Percentiles rank a stretch among this genome's conserved stretches.
phyloP scores from a whole-genome alignment of 1,140 invertebrate genomes.

The Brachionus rubens region DNA sequence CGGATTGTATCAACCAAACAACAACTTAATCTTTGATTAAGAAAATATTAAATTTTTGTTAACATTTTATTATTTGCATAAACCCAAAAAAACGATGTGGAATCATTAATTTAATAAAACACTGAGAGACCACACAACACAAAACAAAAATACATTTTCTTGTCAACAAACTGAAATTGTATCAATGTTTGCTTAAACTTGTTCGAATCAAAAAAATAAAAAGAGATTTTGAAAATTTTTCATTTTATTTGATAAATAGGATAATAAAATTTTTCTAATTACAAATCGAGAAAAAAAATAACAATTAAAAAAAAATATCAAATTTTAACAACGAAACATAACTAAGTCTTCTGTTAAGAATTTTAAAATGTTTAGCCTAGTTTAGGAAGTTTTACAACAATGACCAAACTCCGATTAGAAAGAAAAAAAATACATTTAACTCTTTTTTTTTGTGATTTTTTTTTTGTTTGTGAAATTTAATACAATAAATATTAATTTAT shows the following conservation, averaged over 20 bases:
- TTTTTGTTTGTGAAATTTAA: too few relatives aligned
- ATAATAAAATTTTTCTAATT: slow-evolving; percentile 31
- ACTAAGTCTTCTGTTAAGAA: slow-evolving; percentile 32
- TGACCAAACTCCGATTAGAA: not conserved
- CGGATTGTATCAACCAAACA: too few relatives aligned
- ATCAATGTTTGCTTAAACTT: slow-evolving; percentile 33
- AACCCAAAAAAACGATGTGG: too few relatives aligned
- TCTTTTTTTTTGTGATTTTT: too few relatives aligned
- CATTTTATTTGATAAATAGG: slow-evolving; percentile 36
- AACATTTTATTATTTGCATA: too few relatives aligned
- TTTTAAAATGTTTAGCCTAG: slow-evolving; percentile 34
- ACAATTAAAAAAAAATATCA: not conserved
- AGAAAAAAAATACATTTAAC: not conserved
- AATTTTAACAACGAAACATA: not conserved
- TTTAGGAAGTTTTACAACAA: slow-evolving; percentile 26
- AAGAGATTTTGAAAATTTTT: slow-evolving; percentile 10
- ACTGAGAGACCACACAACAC: too few relatives aligned
- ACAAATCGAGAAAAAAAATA: slow-evolving; percentile 13
- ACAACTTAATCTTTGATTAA: too few relatives aligned
- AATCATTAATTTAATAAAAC: too few relatives aligned
- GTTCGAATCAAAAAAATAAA: not conserved
- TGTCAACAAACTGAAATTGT: slow-evolving; percentile 28
- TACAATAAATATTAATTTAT: slow-evolving; percentile 13
- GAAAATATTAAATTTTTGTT: too few relatives aligned
- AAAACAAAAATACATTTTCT: too few relatives aligned